Conservation (phyloP, 2,113 vertebrate species). For the Columba livia region DNA sequence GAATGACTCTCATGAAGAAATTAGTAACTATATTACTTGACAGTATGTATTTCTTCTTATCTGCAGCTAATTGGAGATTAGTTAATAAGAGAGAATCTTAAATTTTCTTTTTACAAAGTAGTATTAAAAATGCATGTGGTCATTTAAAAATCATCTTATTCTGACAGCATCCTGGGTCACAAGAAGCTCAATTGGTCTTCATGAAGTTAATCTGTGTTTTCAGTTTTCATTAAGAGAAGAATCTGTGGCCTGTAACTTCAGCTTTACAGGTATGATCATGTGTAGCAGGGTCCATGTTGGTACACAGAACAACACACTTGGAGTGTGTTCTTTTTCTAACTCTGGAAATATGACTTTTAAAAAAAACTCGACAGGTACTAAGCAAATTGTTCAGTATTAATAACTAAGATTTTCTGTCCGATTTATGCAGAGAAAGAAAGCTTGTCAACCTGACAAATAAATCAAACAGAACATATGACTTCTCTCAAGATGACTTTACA, state of each 20-base stretch:
- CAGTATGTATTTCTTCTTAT: not conserved
- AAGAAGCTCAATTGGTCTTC: not conserved
- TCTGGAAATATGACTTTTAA: not conserved
- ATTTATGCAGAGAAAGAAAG: constrained; percentile 76
- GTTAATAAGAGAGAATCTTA: not conserved
- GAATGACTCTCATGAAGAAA: not conserved
- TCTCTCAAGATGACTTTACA: constrained; percentile 83
- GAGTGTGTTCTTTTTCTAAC: not conserved
- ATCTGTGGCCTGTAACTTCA: not conserved
- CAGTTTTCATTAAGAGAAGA: not conserved
- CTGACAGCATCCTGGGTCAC: not conserved
- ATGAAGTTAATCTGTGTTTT: not conserved
- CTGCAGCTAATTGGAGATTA: not conserved
- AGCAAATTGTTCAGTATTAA: not conserved
- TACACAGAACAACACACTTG: not conserved
- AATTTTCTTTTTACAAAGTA: not conserved
- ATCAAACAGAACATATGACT: constrained; percentile 77
- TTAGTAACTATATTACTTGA: not conserved
- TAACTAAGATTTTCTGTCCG: constrained; percentile 35
- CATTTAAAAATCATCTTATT: not conserved
- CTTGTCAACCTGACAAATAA: constrained; percentile 73
- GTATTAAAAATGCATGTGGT: not conserved
- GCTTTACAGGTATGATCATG: not conserved
- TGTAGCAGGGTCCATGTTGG: not conserved
- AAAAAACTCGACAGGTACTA: not conserved